Evolutionary conservation across 2,888 invertebrate genomes (phyloP).

Genomic region (Philonicus albiceps): DNA sequence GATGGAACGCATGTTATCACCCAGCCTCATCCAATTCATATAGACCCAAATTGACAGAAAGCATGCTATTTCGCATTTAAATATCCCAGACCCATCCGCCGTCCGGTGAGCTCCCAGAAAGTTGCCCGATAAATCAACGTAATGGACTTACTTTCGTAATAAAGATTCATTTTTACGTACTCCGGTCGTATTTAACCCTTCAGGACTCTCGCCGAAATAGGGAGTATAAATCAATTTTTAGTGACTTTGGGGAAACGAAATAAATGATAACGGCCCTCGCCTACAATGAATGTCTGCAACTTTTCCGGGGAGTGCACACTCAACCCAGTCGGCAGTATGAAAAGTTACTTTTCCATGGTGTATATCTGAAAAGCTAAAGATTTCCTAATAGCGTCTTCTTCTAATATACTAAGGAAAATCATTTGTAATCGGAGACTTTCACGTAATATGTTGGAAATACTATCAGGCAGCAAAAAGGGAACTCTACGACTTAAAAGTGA

Average conservation of each 20-base stretch:
- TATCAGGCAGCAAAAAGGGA: no score
- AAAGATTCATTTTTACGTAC: slow-evolving; percentile 35
- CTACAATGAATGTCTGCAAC: slow-evolving; percentile 1
- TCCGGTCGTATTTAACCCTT: slow-evolving; percentile 21
- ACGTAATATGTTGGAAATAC: no score
- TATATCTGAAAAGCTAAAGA: neutral
- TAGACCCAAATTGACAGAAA: slow-evolving; percentile 14
- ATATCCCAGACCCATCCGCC: neutral
- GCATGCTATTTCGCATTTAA: slow-evolving; percentile 38
- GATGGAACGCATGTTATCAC: slow-evolving; percentile 8
- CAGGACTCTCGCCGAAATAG: neutral
- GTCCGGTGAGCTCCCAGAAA: slow-evolving; percentile 14
- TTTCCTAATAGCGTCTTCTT: neutral
- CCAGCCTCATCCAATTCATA: slow-evolving; percentile 27
- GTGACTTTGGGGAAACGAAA: slow-evolving; percentile 7
- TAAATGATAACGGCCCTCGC: slow-evolving; percentile 9
- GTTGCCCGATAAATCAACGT: slow-evolving; percentile 31
- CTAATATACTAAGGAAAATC: neutral
- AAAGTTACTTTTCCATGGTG: neutral
- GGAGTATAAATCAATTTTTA: slow-evolving; percentile 26
- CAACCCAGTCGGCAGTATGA: neutral
- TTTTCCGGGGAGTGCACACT: neutral
- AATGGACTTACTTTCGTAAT: slow-evolving; percentile 34
- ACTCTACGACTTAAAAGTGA: no score
- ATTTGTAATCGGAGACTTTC: no score